Conservation (phyloP, 2,113 vertebrate genomes). For the Embiotoca jacksoni region DNA sequence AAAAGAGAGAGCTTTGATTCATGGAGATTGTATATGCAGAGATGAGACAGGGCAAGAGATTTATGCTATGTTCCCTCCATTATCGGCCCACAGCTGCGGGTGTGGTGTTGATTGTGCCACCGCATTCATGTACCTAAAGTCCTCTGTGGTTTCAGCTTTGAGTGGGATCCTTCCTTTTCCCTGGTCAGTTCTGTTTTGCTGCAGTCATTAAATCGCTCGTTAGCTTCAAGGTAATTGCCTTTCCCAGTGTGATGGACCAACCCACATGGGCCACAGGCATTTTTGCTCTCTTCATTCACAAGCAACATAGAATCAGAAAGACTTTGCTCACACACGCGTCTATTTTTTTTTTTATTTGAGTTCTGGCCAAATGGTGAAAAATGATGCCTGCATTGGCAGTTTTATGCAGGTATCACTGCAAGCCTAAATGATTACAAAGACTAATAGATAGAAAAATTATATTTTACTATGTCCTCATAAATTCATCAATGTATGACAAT, state of each 20-base stretch:
- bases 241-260: conserved; percentile 49
- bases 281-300: conserved; percentile 1
- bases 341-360: not conserved
- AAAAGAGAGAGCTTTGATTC: conserved; percentile 41
- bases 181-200: conserved; percentile 49
- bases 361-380: not conserved
- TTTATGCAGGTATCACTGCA: not conserved
- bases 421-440: not conserved
- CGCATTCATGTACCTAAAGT: conserved; percentile 1
- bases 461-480: not conserved
- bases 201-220: conserved; percentile 70
- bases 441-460: not conserved
- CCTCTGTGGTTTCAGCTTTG: conserved; percentile 32
- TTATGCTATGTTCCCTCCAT: conserved; percentile 46
- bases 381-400: not conserved
- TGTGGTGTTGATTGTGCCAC: conserved; percentile 27
- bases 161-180: conserved; percentile 49
- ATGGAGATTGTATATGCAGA: conserved; percentile 50
- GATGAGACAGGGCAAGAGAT: conserved; percentile 55
- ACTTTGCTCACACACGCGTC: not conserved
- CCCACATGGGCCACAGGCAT: conserved; percentile 17
- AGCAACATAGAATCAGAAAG: not conserved
- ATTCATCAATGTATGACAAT: conserved; percentile 14
- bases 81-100: conserved; percentile 35
- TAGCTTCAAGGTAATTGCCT: conserved; percentile 68